Evolutionary conservation across 2,113 vertebrate species (phyloP).

Genomic region (Gnathonemus echidnorhynchus): DNA sequence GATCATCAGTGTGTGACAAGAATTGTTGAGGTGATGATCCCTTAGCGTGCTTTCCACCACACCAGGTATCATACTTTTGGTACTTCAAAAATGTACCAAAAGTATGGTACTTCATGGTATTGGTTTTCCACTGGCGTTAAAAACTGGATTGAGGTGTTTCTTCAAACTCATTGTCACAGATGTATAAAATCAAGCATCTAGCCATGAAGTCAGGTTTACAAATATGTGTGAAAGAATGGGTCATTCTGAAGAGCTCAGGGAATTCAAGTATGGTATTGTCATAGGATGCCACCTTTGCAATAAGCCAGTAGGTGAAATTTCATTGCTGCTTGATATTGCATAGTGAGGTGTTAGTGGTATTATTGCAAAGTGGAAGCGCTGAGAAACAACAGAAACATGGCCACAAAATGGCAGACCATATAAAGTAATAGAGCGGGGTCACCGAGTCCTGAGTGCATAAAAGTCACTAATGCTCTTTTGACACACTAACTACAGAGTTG

Average conservation of each 20-base stretch:
- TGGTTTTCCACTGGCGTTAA: background rate
- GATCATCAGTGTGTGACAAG: background rate
- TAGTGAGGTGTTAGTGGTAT: background rate
- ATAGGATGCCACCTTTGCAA: background rate
- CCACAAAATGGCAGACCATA: background rate
- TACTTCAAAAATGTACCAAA: background rate
- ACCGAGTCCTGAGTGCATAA: background rate
- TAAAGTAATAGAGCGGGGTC: background rate
- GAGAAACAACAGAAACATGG: background rate
- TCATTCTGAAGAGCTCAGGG: background rate
- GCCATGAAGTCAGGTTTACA: background rate
- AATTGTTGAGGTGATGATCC: background rate
- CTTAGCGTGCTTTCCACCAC: background rate
- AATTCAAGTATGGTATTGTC: background rate
- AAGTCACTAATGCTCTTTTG: background rate
- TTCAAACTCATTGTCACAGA: background rate
- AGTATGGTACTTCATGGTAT: too few relatives aligned
- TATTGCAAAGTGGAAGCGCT: background rate
- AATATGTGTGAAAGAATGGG: background rate
- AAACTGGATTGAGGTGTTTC: background rate
- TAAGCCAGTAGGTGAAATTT: background rate
- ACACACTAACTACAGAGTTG: background rate
- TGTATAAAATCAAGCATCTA: background rate
- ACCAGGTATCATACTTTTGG: background rate
- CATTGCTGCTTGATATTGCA: background rate